Conservation (phyloP, 2,888 invertebrate species). For the Ceratothoa steindachneri region DNA sequence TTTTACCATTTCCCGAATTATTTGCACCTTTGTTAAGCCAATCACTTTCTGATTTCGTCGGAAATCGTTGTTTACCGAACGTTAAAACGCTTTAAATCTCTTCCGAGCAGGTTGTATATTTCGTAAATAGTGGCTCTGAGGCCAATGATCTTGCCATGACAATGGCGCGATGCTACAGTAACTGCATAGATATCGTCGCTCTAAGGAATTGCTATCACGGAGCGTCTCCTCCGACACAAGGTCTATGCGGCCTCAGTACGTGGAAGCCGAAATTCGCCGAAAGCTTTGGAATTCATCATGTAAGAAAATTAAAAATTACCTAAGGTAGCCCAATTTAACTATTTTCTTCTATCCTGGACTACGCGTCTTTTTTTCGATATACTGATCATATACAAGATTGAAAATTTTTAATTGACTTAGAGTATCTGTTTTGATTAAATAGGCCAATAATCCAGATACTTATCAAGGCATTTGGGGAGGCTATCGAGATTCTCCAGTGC, state of each 20-base stretch:
- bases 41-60: neutral
- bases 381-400: too few species aligned
- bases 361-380: too few species aligned
- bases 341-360: too few species aligned
- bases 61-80: neutral
- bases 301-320: too few species aligned
- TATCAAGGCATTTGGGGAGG: conserved; percentile 90
- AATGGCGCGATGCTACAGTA: conserved; percentile 79
- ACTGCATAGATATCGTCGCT: conserved; percentile 76
- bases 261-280: conserved; percentile 73
- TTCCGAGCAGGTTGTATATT: conserved; percentile 69
- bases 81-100: neutral
- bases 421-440: too few species aligned
- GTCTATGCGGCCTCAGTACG: conserved; percentile 69
- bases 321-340: too few species aligned
- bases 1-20: neutral
- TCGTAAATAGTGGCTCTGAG: conserved; percentile 95
- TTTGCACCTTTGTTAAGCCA: neutral
- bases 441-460: conserved; percentile 88
- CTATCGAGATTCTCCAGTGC: conserved; percentile 79
- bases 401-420: too few species aligned
- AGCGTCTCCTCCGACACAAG: conserved; percentile 74
- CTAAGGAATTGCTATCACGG: conserved; percentile 86
- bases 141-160: conserved; percentile 91
- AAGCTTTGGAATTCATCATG: conserved; percentile 73